Percentiles rank a stretch among this genome's conserved stretches.
Evolutionary conservation across 2,113 vertebrate genomes (phyloP).

Genomic region (Cervus canadensis): DNA sequence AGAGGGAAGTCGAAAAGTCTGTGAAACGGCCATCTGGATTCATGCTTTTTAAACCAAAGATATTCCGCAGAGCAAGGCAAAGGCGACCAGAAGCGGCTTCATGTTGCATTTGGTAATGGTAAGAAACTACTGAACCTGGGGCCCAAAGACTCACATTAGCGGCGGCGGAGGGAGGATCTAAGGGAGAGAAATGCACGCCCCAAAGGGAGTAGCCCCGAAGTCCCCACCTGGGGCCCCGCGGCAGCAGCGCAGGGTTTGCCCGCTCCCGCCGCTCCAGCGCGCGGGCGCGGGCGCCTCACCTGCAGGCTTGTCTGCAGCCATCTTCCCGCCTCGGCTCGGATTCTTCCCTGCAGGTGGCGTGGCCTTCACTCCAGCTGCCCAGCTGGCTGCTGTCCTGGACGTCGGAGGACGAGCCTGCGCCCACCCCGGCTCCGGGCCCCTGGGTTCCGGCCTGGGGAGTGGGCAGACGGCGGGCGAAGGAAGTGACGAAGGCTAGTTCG

Average conservation of each 20-base stretch:
- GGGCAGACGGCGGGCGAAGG: conserved; percentile 25
- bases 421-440: background rate
- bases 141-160: background rate
- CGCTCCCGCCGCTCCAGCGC: too few relatives aligned
- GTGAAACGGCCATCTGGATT: background rate
- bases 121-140: background rate
- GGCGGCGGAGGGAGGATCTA: background rate
- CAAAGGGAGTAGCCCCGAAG: background rate
- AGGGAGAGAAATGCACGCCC: background rate
- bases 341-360: background rate
- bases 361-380: conserved; percentile 25
- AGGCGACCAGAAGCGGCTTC: background rate
- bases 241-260: background rate
- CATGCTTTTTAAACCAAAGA: background rate
- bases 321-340: conserved; percentile 31
- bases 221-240: background rate
- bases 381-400: background rate
- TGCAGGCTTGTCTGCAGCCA: conserved; percentile 84
- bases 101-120: background rate
- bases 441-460: conserved; percentile 31
- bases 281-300: conserved; percentile 68
- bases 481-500: conserved; percentile 58
- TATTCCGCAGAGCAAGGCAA: background rate
- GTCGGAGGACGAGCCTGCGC: background rate
- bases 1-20: background rate